phyloP scores from a whole-genome alignment of 2,797 vertebrate genomes.

The Enteromius fasciolatus region DNA sequence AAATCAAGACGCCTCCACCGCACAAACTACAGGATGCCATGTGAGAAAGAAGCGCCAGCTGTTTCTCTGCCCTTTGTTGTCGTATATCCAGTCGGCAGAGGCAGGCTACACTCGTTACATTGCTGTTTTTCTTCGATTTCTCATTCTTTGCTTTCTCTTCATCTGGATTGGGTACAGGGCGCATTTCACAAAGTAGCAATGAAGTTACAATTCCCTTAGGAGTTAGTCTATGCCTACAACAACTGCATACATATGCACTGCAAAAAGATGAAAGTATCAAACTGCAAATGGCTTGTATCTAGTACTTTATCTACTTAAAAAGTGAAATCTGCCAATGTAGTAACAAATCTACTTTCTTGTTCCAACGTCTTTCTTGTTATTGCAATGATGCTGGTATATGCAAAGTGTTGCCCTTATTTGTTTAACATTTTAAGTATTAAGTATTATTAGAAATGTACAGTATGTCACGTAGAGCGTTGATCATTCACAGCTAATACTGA shows the following conservation, averaged over 20 bases:
- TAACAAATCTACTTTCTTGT: not conserved
- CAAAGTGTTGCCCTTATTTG: not conserved
- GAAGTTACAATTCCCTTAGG: constrained; percentile 17
- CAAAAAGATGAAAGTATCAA: not conserved
- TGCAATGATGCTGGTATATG: too few relatives aligned
- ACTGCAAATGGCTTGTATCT: not conserved
- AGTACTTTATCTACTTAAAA: not conserved
- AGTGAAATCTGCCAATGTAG: not conserved
- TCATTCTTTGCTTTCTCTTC: constrained; percentile 9
- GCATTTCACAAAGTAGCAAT: constrained; percentile 5
- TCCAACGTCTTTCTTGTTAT: not conserved
- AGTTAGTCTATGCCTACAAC: not conserved
- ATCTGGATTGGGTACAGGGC: not conserved
- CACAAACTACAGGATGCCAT: constrained; percentile 55
- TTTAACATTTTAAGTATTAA: not conserved
- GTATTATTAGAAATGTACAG: not conserved
- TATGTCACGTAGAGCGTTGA: not conserved
- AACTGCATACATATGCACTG: not conserved
- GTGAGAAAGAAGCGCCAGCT: constrained; percentile 51
- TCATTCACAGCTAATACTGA: not conserved
- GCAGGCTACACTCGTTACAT: constrained; percentile 20
- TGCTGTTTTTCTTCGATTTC: constrained; percentile 22
- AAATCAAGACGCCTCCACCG: constrained; percentile 56
- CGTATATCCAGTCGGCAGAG: constrained; percentile 23
- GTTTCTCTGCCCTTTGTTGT: constrained; percentile 46